Evolutionary conservation across 2,797 vertebrate species (phyloP).

Genomic region (Brachyrhaphis roseni): DNA sequence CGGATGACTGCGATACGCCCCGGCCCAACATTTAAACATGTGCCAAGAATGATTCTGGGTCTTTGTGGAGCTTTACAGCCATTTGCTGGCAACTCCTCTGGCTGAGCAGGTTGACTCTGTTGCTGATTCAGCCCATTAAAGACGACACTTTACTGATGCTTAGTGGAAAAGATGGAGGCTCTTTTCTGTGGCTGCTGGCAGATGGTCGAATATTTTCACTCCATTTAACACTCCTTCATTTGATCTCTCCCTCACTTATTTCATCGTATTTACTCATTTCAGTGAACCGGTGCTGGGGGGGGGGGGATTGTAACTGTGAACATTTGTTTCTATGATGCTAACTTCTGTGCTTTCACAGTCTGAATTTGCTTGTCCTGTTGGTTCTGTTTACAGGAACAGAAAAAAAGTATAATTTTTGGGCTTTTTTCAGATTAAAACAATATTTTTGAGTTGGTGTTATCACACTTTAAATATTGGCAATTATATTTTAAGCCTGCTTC

Average conservation of each 20-base stretch:
- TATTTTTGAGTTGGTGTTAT: background rate
- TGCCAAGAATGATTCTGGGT: slow-evolving; percentile 38
- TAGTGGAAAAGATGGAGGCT: slow-evolving; percentile 44
- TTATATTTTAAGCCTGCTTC: background rate
- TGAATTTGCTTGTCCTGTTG: background rate
- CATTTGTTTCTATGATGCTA: slow-evolving; percentile 5
- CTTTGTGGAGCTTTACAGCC: slow-evolving; percentile 58
- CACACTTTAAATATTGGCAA: background rate
- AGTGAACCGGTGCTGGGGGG: slow-evolving; percentile 21
- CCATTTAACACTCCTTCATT: slow-evolving; percentile 66
- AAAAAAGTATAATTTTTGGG: background rate
- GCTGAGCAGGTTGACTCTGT: slow-evolving; percentile 70
- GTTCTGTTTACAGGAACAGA: background rate
- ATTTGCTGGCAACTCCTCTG: slow-evolving; percentile 57
- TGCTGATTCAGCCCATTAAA: slow-evolving; percentile 85
- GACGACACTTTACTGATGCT: slow-evolving; percentile 72
- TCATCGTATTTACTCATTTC: slow-evolving; percentile 37
- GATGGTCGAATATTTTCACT: slow-evolving; percentile 74
- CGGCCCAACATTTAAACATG: slow-evolving; percentile 41
- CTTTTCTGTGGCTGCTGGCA: slow-evolving; percentile 61
- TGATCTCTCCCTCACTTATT: slow-evolving; percentile 42
- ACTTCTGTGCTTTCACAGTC: background rate
- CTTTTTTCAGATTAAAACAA: background rate
- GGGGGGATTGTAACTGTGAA: slow-evolving; percentile 11
- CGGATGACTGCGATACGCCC: slow-evolving; percentile 26